Base-by-base conservation (phyloP, 2,113 vertebrate genomes). In the Cryptomyrus ogoouensis region DNA sequence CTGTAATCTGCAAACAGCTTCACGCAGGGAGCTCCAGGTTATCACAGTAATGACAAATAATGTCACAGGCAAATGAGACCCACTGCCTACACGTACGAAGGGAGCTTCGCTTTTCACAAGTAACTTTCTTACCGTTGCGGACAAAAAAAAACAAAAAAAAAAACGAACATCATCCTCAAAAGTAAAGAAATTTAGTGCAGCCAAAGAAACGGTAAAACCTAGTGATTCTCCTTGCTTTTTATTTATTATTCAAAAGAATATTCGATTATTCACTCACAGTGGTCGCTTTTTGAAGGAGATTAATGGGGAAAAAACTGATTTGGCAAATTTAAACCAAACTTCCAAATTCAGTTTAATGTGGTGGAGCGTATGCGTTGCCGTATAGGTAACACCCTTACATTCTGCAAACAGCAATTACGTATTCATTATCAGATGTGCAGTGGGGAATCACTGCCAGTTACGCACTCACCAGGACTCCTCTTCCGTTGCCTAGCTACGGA, bases 361-460 rank as follows among this genome's bases (percentile, higher is more conserved):
- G 47, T 89, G 90, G 91, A 91, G 90, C 90, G 90, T 87, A 89
- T 90, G 90, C 80, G 52, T 58, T 90, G 83, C 83, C 87, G 90
- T 91, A 91, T 91, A 74, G 83, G 89, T 89, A 93, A 91, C 90
- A 90, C 84, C 91, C 91, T 83, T 91, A 87, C 87, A 90, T 90
- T 92, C 92, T 91, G 92, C 92, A 93, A 93, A 93, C 92, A 93
- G 91, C 90, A 91, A 93, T 93, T 91, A 93, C 90, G 91, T 90
- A 91, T 93, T 92, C 92, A 93, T 93, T 93, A 92, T 90, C 74
- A 27, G 52, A 87, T 88, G 66, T 92, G 91, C 91, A 91, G 92
- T 91, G 93, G 94, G 94, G 93, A 91, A 93, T 91, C 92, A 92
- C 91, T 90, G 93, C 92, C 93, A 93, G 93, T 91, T 92, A 93